Conservation (phyloP, 2,888 invertebrate species). For the Plutella xylostella region DNA sequence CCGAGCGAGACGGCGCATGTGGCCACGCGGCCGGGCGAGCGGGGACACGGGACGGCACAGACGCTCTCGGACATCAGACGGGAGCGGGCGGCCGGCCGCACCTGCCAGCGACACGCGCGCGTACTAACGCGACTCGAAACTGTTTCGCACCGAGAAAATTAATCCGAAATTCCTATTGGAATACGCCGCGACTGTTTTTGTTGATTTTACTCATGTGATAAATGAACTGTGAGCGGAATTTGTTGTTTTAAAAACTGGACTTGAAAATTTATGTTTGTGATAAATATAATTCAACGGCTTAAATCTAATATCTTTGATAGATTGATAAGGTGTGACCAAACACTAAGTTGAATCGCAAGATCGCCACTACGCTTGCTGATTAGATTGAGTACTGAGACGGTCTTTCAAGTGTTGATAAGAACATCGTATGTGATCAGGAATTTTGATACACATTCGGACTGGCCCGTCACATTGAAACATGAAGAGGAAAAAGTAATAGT, state of each 20-base stretch:
- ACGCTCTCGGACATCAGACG: constrained; percentile 71
- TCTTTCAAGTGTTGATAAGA: constrained; percentile 61
- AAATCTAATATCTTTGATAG: too few species aligned
- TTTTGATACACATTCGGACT: constrained; percentile 41
- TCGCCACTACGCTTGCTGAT: constrained; percentile 57
- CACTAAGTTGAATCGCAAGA: constrained; percentile 33
- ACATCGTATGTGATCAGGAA: constrained; percentile 44
- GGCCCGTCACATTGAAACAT: constrained; percentile 41
- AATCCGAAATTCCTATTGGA: constrained; percentile 3
- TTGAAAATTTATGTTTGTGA: background rate
- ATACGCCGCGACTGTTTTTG: background rate
- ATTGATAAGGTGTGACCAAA: constrained; percentile 1
- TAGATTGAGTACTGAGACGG: constrained; percentile 57
- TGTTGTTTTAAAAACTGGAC: too few species aligned
- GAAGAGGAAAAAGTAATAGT: constrained; percentile 61
- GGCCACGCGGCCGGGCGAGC: constrained; percentile 37
- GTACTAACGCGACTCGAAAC: constrained; percentile 37
- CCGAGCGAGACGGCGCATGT: constrained; percentile 61
- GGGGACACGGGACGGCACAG: constrained; percentile 67
- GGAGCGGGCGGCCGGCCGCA: constrained; percentile 68
- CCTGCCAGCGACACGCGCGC: constrained; percentile 47
- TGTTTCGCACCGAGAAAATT: background rate
- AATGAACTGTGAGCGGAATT: too few species aligned
- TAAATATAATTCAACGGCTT: background rate
- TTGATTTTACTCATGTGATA: too few species aligned